These are phyloP conservation scores for Steatocranus sp. DNA, from an alignment of 2,797 vertebrate genomes.

Conservation along the genomic window DNA sequence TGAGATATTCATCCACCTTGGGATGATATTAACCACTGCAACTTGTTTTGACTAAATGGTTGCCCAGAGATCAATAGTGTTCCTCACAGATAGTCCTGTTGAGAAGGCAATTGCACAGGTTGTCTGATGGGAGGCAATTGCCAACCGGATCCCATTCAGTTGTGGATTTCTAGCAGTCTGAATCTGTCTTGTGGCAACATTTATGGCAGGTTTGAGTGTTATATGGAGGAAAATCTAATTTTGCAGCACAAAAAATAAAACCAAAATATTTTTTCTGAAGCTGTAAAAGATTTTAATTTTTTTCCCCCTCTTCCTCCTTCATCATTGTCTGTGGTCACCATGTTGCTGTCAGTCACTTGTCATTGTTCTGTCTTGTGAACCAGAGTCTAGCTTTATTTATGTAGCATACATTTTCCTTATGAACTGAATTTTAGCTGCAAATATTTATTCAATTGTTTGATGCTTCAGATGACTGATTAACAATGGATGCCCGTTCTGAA, in stretches of 20 bases:
- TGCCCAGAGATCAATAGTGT: background rate
- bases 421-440: background rate
- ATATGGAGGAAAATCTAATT: background rate
- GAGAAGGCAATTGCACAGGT: background rate
- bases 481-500: background rate
- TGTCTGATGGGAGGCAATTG: background rate
- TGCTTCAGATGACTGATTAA: background rate
- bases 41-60: background rate
- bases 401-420: background rate
- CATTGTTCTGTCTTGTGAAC: background rate
- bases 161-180: background rate
- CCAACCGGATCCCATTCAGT: background rate
- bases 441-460: background rate
- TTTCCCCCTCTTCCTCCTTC: background rate
- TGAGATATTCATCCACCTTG: too few species aligned
- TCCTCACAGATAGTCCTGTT: background rate
- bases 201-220: background rate
- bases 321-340: background rate
- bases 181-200: background rate
- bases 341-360: background rate
- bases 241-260: background rate
- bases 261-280: background rate
- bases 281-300: background rate
- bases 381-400: background rate
- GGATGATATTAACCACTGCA: background rate